phyloP scores from a whole-genome alignment of 2,888 invertebrate species.

The Synergus itoensis region DNA sequence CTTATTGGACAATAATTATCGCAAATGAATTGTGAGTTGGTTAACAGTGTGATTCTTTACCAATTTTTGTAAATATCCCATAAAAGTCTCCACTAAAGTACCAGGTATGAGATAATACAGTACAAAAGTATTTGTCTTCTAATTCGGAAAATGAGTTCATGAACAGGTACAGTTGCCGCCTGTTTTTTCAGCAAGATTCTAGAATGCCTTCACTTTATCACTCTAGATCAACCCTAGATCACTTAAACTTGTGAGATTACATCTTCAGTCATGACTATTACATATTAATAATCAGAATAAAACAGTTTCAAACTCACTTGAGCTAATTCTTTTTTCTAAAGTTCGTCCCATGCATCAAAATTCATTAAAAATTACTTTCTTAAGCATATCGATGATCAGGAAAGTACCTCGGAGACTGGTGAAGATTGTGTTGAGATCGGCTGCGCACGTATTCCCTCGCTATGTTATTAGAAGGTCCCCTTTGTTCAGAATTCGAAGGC shows the following conservation, averaged over 20 bases:
- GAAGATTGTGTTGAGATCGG: conserved; percentile 83
- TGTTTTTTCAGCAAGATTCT: conserved; percentile 6
- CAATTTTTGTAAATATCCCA: no score
- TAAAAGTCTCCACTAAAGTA: neutral
- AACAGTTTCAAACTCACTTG: conserved; percentile 3
- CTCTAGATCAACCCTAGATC: neutral
- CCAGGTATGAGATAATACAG: no score
- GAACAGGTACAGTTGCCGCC: conserved; percentile 9
- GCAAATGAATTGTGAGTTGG: neutral
- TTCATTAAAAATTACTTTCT: conserved; percentile 8
- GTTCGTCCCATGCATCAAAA: neutral
- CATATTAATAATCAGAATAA: neutral
- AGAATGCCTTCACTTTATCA: neutral
- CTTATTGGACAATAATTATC: neutral
- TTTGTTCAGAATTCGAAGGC: conserved; percentile 43
- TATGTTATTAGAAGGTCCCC: conserved; percentile 2
- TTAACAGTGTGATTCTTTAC: neutral
- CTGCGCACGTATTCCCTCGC: conserved; percentile 67
- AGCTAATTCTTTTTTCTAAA: neutral
- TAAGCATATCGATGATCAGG: conserved; percentile 67
- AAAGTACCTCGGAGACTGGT: conserved; percentile 74
- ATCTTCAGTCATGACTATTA: neutral
- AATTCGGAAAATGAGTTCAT: conserved; percentile 24
- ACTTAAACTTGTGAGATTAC: neutral
- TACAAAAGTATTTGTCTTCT: neutral